Evolutionary conservation across 1,140 invertebrate genomes (phyloP).

Genomic region (Nomia melanderi): DNA sequence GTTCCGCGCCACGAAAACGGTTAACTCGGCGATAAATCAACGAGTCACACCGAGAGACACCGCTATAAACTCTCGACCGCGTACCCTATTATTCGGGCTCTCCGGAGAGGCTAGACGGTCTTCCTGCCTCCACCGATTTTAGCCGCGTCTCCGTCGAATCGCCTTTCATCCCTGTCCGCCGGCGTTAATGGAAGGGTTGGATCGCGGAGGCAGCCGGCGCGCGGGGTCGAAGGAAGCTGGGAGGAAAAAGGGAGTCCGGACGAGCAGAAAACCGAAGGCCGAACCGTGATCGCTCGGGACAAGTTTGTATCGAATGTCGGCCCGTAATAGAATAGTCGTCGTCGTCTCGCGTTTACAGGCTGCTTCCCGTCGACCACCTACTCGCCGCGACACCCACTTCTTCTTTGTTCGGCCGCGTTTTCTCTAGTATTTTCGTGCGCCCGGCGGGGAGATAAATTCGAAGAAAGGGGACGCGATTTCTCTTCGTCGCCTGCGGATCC

Average conservation of each 20-base stretch:
- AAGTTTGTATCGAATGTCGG: slow-evolving; percentile 79
- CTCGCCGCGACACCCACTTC: slow-evolving; percentile 38
- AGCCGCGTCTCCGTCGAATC: not conserved
- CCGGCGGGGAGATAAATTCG: too few species aligned
- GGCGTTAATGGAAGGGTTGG: not conserved
- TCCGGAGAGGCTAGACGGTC: slow-evolving; percentile 60
- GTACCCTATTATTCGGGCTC: slow-evolving; percentile 76
- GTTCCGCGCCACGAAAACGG: slow-evolving; percentile 68
- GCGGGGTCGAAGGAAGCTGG: slow-evolving; percentile 52
- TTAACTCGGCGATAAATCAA: slow-evolving; percentile 80
- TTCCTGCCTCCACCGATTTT: too few species aligned
- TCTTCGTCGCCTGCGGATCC: too few species aligned
- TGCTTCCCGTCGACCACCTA: slow-evolving; percentile 66
- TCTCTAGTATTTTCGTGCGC: slow-evolving; percentile 34
- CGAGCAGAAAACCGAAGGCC: slow-evolving; percentile 56
- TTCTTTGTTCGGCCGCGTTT: not conserved
- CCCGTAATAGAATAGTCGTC: slow-evolving; percentile 79
- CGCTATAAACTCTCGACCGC: slow-evolving; percentile 73
- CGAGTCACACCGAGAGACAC: slow-evolving; percentile 77
- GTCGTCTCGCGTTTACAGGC: slow-evolving; percentile 73
- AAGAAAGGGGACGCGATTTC: too few species aligned
- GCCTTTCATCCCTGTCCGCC: not conserved
- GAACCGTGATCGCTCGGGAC: slow-evolving; percentile 75
- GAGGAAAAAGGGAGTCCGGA: slow-evolving; percentile 36
- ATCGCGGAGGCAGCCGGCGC: not conserved